Conservation (phyloP, 1,140 invertebrate genomes). For the Drosophila albomicans region DNA sequence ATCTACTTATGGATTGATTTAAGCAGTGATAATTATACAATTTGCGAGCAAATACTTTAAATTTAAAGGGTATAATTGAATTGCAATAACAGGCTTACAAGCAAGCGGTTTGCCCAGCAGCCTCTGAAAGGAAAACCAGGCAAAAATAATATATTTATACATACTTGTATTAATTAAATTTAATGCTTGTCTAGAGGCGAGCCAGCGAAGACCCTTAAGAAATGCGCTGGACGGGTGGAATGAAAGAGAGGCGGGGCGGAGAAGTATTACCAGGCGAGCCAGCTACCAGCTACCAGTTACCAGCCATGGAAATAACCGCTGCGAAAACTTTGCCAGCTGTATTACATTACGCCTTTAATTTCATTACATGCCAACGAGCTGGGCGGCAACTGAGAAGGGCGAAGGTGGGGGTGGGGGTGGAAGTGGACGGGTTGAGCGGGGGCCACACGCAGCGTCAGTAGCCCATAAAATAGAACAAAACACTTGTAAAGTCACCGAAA, state of each 20-base stretch:
- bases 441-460: constrained; percentile 48
- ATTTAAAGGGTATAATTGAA: constrained; percentile 11
- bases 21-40: neutral
- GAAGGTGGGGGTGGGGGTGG: neutral
- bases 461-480: constrained; percentile 76
- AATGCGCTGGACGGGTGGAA: neutral
- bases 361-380: constrained; percentile 60
- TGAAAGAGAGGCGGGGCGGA: neutral
- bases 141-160: constrained; percentile 10
- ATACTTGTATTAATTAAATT: constrained; percentile 68
- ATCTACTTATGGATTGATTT: neutral
- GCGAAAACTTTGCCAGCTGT: constrained; percentile 77
- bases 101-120: constrained; percentile 4
- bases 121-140: constrained; percentile 1
- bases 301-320: constrained; percentile 74
- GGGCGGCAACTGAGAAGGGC: constrained; percentile 24
- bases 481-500: constrained; percentile 70
- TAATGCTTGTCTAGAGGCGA: constrained; percentile 60
- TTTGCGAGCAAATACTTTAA: constrained; percentile 4
- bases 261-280: too few relatives aligned
- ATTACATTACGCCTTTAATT: constrained; percentile 83
- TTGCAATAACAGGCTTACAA: constrained; percentile 19
- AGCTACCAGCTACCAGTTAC: constrained; percentile 19
- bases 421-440: constrained; percentile 1
- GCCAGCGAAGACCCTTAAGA: constrained; percentile 30